Evolutionary conservation across 2,113 vertebrate species (phyloP).

Genomic region (Otis tarda): DNA sequence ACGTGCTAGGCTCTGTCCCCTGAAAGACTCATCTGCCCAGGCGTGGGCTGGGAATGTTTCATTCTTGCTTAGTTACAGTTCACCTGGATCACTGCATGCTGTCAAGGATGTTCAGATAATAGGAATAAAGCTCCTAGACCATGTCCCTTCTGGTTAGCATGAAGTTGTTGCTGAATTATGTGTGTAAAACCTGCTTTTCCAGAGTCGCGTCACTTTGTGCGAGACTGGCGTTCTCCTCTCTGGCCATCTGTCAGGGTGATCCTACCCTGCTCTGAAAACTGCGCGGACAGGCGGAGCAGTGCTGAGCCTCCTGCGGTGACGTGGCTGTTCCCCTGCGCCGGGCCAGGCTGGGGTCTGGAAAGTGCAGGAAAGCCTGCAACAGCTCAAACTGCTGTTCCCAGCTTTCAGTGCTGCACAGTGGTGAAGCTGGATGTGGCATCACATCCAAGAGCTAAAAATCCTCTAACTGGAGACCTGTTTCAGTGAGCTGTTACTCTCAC

Average conservation of each 20-base stretch:
- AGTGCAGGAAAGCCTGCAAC: background rate
- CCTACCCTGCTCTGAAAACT: background rate
- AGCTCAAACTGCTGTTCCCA: background rate
- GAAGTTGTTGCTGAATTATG: background rate
- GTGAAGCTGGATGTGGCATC: background rate
- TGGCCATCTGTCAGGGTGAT: background rate
- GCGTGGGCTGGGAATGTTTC: background rate
- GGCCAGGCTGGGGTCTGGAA: background rate
- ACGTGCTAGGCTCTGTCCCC: background rate
- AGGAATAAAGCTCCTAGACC: background rate
- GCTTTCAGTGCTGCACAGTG: background rate
- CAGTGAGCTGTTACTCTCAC: background rate
- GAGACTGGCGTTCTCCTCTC: background rate
- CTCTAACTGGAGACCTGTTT: background rate
- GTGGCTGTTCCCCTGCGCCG: background rate
- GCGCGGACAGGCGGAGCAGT: background rate
- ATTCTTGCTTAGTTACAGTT: background rate
- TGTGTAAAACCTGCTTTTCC: background rate
- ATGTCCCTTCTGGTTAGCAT: background rate
- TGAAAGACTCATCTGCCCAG: background rate
- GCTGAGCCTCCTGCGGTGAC: accelerated
- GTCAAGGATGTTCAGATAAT: background rate
- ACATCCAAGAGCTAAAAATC: background rate
- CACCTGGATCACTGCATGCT: background rate
- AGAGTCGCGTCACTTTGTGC: background rate